phyloP scores from a whole-genome alignment of 2,113 vertebrate genomes.

The Motacilla alba region DNA sequence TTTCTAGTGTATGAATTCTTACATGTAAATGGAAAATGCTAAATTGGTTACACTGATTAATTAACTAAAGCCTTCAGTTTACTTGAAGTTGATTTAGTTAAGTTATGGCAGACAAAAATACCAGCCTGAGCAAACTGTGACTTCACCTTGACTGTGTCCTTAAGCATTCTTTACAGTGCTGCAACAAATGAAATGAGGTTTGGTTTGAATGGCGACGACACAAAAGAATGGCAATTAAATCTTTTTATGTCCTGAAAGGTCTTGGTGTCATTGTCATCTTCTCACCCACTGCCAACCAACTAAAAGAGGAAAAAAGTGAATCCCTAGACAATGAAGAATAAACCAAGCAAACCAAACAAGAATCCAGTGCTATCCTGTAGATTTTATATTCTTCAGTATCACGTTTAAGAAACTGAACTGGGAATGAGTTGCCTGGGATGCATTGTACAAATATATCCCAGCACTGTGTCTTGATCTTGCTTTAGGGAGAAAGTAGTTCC shows the following conservation, averaged over 20 bases:
- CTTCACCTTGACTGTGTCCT: background rate
- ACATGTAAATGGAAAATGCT: background rate
- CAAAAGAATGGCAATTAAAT: background rate
- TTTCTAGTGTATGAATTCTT: background rate
- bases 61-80: background rate
- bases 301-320: background rate
- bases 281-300: background rate
- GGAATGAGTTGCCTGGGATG: background rate
- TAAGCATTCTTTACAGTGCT: background rate
- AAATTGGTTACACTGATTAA: background rate
- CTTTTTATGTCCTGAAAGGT: background rate
- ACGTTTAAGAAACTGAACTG: background rate
- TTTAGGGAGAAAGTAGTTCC: background rate
- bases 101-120: background rate
- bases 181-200: background rate
- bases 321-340: background rate
- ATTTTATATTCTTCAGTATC: background rate
- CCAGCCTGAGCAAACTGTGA: background rate
- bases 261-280: background rate
- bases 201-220: background rate
- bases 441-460: accelerated
- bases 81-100: background rate
- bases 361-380: background rate
- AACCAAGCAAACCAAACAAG: background rate
- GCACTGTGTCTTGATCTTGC: background rate